Evolutionary conservation across 30 jellyfish, hydroid and myxozoan genomes (phyloP), one percentile per base, ranked within the genome.

Genomic region (Rhopilema esculentum): DNA sequence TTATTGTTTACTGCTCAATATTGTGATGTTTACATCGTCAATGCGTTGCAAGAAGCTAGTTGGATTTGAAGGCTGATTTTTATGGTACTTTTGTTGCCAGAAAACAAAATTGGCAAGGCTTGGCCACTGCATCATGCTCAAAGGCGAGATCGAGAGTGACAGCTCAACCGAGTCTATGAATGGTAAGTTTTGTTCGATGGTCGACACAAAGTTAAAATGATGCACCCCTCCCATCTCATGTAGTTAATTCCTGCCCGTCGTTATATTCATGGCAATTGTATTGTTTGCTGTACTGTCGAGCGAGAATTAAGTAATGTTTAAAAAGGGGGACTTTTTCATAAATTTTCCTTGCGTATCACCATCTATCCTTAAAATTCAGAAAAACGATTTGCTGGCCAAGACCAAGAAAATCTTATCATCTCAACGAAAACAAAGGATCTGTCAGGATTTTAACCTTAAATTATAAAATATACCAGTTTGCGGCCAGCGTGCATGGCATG

Each of bases 151-250:
- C 29, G 95, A 77, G 33, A 87, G 95, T 70, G 95, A 87, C 29
- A 81, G 95, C 75, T 87, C 95, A 26, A 69, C 57, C 29, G 95
- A 77, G 49, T 87, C 95, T 1, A 87, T 87, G 89, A 87, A 87
- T 31, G 95, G 95, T 87, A 85, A 82, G 77, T 18, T 0, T 40
- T 67, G n/a, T n/a, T n/a, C n/a, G n/a, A n/a, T n/a, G n/a, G n/a
- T n/a, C n/a, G n/a, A n/a, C n/a, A n/a, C n/a, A n/a, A n/a, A n/a
- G n/a, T n/a, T n/a, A n/a, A n/a, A n/a, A n/a, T n/a, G n/a, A n/a
- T n/a, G n/a, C n/a, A n/a, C n/a, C n/a, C n/a, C n/a, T n/a, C n/a
- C n/a, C n/a, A n/a, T n/a, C n/a, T n/a, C n/a, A n/a, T n/a, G n/a
- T n/a, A n/a, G n/a, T n/a, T n/a, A n/a, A n/a, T n/a, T n/a, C 20